Conservation (phyloP, 2,888 invertebrate genomes). For the Athripsodes cinereus region DNA sequence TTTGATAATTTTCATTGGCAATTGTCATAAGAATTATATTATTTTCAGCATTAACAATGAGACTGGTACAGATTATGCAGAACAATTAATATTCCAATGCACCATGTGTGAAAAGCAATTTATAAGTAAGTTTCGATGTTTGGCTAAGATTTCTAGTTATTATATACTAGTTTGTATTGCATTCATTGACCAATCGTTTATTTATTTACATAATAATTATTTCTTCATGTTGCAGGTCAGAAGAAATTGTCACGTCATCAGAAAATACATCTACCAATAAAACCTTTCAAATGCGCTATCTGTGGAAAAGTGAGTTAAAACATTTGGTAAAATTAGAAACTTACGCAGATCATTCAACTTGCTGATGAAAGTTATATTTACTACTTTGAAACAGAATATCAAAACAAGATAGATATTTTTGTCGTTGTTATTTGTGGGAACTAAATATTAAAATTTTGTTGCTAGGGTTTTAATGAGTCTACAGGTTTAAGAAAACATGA, state of each 20-base stretch:
- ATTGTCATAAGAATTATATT: not conserved
- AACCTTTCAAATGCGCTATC: slow-evolving; percentile 25
- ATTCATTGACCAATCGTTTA: too few species aligned
- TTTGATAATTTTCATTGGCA: too few species aligned
- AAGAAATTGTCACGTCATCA: slow-evolving; percentile 26
- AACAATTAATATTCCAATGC: slow-evolving; percentile 7
- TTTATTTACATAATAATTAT: too few species aligned
- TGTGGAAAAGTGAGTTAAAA: slow-evolving; percentile 24
- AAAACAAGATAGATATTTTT: too few species aligned
- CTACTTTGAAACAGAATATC: too few species aligned
- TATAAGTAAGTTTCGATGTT: not conserved
- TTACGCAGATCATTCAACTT: too few species aligned
- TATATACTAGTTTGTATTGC: too few species aligned
- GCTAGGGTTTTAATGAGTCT: slow-evolving; percentile 29
- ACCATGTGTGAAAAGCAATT: slow-evolving; percentile 21
- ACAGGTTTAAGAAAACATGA: slow-evolving; percentile 28
- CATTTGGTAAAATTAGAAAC: too few species aligned
- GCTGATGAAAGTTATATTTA: too few species aligned
- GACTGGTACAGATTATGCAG: not conserved
- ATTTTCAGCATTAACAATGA: not conserved
- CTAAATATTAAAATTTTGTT: too few species aligned
- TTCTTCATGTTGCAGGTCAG: slow-evolving; percentile 23
- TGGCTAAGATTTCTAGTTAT: too few species aligned
- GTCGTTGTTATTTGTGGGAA: too few species aligned
- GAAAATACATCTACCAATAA: slow-evolving; percentile 26